Percentiles rank a stretch among this genome's conserved stretches.
Evolutionary conservation across 2,888 invertebrate genomes (phyloP).

Genomic region (Anoncus sp.): DNA sequence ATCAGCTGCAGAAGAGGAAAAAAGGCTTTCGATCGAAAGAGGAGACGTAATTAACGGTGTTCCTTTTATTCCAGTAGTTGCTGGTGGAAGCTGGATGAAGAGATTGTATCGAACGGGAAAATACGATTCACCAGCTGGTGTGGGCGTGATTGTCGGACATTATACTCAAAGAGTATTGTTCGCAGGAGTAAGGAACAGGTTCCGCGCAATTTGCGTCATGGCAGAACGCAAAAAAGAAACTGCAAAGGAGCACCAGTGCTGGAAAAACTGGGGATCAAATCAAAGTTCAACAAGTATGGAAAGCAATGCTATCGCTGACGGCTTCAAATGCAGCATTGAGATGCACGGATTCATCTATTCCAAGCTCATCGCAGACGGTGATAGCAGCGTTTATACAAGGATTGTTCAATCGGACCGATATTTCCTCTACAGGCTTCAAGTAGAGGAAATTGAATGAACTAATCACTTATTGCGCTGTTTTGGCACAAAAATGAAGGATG

Average conservation of each 20-base stretch:
- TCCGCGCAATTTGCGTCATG: slow-evolving; percentile 62
- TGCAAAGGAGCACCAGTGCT: slow-evolving; percentile 65
- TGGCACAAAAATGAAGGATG: too few relatives aligned
- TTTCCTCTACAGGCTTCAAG: too few relatives aligned
- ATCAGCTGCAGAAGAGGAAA: slow-evolving; percentile 53
- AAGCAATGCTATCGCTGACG: slow-evolving; percentile 64
- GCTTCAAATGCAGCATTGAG: slow-evolving; percentile 64
- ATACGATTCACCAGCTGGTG: slow-evolving; percentile 64
- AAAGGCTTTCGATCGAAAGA: slow-evolving; percentile 32
- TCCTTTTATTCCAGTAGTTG: slow-evolving; percentile 59
- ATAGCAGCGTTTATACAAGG: slow-evolving; percentile 75
- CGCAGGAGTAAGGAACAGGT: slow-evolving; percentile 71
- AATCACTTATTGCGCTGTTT: slow-evolving; percentile 49
- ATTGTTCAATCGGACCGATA: too few relatives aligned
- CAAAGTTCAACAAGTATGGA: slow-evolving; percentile 72
- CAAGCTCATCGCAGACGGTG: slow-evolving; percentile 69
- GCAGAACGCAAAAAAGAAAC: slow-evolving; percentile 20
- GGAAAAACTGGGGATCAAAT: slow-evolving; percentile 69
- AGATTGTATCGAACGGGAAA: slow-evolving; percentile 58
- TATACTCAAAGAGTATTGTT: slow-evolving; percentile 67
- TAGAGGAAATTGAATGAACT: slow-evolving; percentile 68
- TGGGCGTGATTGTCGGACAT: slow-evolving; percentile 62
- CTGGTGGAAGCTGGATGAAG: slow-evolving; percentile 67
- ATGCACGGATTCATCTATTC: slow-evolving; percentile 61
- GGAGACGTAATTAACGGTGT: slow-evolving; percentile 51